A percentile compares a stretch with the other conserved stretches of the same genome.
phyloP scores from a whole-genome alignment of 1,140 invertebrate species.

The Drosophila equinoxialis region DNA sequence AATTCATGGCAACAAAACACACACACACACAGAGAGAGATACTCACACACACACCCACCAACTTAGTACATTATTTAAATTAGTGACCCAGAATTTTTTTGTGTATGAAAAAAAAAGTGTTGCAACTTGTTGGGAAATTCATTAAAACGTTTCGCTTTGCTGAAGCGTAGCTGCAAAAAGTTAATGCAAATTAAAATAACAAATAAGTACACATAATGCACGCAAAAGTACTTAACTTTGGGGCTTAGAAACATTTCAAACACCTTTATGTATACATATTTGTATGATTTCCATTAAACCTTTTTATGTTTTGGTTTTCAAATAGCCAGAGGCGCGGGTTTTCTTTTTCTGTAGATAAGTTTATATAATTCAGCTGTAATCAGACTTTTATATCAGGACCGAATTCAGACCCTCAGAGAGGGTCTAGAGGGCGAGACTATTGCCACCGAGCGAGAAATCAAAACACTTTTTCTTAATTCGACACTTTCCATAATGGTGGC shows the following conservation, averaged over 20 bases:
- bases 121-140: constrained; percentile 36
- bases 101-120: constrained; percentile 21
- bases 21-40: constrained; percentile 15
- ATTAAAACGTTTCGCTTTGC: constrained; percentile 68
- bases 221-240: neutral
- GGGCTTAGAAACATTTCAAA: neutral
- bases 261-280: neutral
- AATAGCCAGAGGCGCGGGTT: neutral
- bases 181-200: constrained; percentile 25
- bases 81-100: constrained; percentile 23
- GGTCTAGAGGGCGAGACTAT: no score
- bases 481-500: no score
- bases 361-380: no score
- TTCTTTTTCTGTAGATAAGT: no score
- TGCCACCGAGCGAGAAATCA: no score
- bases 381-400: no score
- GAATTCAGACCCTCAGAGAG: no score
- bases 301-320: neutral
- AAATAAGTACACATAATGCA: neutral
- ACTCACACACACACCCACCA: constrained; percentile 22
- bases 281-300: neutral
- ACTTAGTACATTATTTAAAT: constrained; percentile 23
- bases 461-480: no score
- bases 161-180: constrained; percentile 36
- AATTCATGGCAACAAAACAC: constrained; percentile 34